phyloP scores from a whole-genome alignment of 2,113 vertebrate species.

The Festucalex cinctus region DNA sequence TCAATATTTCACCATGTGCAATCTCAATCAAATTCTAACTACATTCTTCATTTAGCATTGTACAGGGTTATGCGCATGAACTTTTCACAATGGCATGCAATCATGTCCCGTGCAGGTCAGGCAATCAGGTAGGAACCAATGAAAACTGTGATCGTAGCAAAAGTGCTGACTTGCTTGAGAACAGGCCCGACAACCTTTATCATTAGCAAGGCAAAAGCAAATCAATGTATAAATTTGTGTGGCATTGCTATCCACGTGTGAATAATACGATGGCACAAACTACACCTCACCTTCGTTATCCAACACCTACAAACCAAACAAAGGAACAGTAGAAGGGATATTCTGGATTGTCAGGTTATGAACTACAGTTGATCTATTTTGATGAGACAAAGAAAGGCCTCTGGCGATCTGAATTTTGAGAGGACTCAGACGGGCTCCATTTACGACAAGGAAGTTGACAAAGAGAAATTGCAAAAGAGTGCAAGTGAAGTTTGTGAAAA shows the following conservation, averaged over 20 bases:
- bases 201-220: too few species aligned
- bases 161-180: not conserved
- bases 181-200: not conserved
- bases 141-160: not conserved
- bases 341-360: not conserved
- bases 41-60: not conserved
- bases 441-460: too few species aligned
- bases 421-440: too few species aligned
- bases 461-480: not conserved
- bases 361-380: not conserved
- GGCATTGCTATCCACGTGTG: not conserved
- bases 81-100: not conserved
- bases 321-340: not conserved
- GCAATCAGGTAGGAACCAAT: not conserved
- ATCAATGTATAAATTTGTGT: not conserved
- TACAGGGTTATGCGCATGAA: conserved; percentile 10
- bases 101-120: conserved; percentile 19
- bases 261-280: not conserved
- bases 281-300: not conserved
- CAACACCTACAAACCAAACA: not conserved
- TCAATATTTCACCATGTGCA: not conserved
- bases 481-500: not conserved
- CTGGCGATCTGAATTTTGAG: too few species aligned
- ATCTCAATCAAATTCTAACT: conserved; percentile 1
- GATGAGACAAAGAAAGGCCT: not conserved